phyloP scores from a whole-genome alignment of 1,140 invertebrate species.

The Caerostris extrusa region DNA sequence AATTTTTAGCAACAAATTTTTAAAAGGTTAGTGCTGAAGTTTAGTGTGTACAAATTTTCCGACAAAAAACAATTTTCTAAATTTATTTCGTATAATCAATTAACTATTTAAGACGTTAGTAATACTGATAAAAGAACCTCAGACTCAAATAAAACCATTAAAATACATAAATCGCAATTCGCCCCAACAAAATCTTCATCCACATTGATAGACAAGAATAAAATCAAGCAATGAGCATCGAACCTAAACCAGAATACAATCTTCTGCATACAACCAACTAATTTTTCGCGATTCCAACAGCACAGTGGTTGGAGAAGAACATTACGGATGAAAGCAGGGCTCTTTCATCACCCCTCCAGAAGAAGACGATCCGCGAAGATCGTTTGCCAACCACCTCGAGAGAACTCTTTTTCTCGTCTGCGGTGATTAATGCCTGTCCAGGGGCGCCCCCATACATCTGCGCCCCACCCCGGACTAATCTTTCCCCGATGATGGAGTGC shows the following conservation, averaged over 20 bases:
- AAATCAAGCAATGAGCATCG: no score
- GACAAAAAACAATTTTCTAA: no score
- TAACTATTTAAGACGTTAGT: no score
- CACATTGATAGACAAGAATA: no score
- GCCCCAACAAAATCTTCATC: no score
- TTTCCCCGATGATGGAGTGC: slow-evolving; percentile 71
- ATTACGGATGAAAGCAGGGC: neutral
- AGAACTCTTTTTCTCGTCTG: slow-evolving; percentile 33
- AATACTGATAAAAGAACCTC: no score
- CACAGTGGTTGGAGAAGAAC: neutral
- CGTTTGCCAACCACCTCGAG: neutral
- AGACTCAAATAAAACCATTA: no score
- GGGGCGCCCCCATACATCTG: slow-evolving; percentile 64
- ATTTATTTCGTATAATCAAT: no score
- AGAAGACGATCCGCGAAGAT: slow-evolving; percentile 11
- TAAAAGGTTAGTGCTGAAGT: no score
- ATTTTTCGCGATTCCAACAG: neutral
- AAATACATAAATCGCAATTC: no score
- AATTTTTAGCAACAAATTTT: no score
- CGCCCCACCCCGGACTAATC: slow-evolving; percentile 51
- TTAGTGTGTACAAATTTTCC: no score
- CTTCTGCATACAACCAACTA: neutral
- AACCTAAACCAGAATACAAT: neutral
- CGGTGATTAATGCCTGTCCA: slow-evolving; percentile 66
- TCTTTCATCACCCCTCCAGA: slow-evolving; percentile 22